Evolutionary conservation across 2,797 vertebrate species (phyloP).

Genomic region (Neosilurus hyrtlii): DNA sequence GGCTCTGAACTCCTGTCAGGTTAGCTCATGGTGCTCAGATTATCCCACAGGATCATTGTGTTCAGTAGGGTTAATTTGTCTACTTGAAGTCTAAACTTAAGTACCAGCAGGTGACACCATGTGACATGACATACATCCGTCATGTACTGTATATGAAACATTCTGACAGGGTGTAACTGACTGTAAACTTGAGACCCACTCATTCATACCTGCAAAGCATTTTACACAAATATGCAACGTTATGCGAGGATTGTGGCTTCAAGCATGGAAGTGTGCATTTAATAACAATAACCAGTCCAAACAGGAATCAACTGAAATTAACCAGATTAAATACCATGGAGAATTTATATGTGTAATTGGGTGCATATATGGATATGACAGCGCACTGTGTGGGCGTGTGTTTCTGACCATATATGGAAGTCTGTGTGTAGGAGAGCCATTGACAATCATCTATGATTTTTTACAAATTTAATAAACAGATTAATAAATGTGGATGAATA

Average conservation of each 20-base stretch:
- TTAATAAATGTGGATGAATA: neutral
- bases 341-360: neutral
- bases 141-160: neutral
- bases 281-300: neutral
- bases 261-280: neutral
- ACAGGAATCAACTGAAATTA: neutral
- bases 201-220: neutral
- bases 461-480: neutral
- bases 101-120: neutral
- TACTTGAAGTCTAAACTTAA: neutral
- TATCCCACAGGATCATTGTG: neutral
- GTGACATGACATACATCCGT: neutral
- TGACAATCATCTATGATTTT: neutral
- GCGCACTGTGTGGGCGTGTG: neutral
- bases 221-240: neutral
- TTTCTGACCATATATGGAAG: constrained; percentile 1
- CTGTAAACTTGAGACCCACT: neutral
- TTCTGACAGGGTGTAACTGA: no score
- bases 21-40: neutral
- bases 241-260: neutral
- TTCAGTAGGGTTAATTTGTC: neutral
- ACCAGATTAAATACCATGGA: neutral
- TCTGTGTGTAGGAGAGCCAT: neutral
- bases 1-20: neutral
- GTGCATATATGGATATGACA: neutral